Base-by-base conservation (phyloP, 2,797 vertebrate species). In the Oceanodroma leucorhoa region DNA sequence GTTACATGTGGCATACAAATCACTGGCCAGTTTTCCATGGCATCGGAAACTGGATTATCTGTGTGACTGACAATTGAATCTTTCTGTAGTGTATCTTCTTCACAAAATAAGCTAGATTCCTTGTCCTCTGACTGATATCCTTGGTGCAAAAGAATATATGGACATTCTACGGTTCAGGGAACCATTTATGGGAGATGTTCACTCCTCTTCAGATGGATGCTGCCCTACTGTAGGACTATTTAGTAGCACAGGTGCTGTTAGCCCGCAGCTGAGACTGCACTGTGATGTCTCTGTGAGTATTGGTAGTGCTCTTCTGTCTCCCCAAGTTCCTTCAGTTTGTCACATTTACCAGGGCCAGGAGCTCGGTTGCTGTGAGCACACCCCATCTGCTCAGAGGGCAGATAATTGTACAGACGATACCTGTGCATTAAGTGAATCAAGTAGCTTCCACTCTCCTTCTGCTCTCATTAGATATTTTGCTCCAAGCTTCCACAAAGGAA, bases 391-490 rank as follows among this genome's bases (percentile, higher is more conserved):
- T 89, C 55, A 18, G 64, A 69, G 75, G 75, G 46, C 66, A 77
- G 62, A 48, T 79, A 30, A 79, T 72, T 60, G 76, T 64, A 36
- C 54, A 88, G 73, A 66, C 66, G 58, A 95, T 94, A 95, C 86
- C 81, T 92, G 77, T 46, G 38, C 80, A 73, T 38, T 66, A 64
- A 76, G 51, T 82, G 77, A 92, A 87, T 60, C 40, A 41, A 84
- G 58, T 9, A 76, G 20, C 43, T 94, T 79, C 73, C 1, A 0
- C 66, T 93, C 51, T 90, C 83, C 77, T 96, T 76, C 90, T 96
- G 92, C n/a, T 87, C 86, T 94, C 83, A 80, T 95, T 95, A 89
- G 83, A 48, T 32, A 90, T 69, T 72, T 95, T 94, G 83, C 81
- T 94, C 45, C 83, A 73, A 95, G 92, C 73, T 79, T 84, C 93